Evolutionary conservation across 2,888 invertebrate genomes (phyloP), one percentile per base, ranked within the genome.

Genomic region (Phrixothrix hirtus): DNA sequence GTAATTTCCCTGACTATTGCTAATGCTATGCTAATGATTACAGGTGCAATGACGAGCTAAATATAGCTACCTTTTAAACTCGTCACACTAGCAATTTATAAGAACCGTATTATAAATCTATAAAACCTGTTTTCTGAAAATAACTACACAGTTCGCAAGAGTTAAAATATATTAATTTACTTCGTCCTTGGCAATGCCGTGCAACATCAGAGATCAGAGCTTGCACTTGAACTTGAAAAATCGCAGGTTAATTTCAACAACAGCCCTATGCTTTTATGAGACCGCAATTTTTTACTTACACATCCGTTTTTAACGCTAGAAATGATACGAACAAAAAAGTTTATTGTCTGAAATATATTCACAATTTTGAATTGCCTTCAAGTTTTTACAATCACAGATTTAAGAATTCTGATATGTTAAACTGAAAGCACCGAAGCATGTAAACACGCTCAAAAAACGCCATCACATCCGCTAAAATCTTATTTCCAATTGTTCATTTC

Each of bases 151-250:
- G 44, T 51, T 52, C 60, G 49, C 55, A 58, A 55, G 55, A 57
- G 54, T 47, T 47, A 55, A 58, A 57, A 56, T 54, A 58, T 58
- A 57, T 61, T 61, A 62, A 63, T 63, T 65, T 61, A 55, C 58
- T 32, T 50, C 64, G 65, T 54, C 65, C 65, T 65, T 65, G 65
- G 60, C 65, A 65, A 65, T 65, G 65, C 59, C 65, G 63, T 60
- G 56, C 57, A 57, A 47, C 56, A 50, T 47, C 55, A 47, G 51
- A 39, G 36, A 39, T 41, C 43, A 37, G 31, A 49, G 43, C 36
- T 38, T 39, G 39, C 35, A 44, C 54, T 55, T 55, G 54, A 53
- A 52, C 52, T 52, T 47, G 52, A 47, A 52, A 49, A 54, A 49
- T 44, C 14, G 34, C 27, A 50, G 25, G 29, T 25, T 26, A 48